Evolutionary conservation across 2,888 invertebrate genomes (phyloP).

Genomic region (Atethmia centrago): DNA sequence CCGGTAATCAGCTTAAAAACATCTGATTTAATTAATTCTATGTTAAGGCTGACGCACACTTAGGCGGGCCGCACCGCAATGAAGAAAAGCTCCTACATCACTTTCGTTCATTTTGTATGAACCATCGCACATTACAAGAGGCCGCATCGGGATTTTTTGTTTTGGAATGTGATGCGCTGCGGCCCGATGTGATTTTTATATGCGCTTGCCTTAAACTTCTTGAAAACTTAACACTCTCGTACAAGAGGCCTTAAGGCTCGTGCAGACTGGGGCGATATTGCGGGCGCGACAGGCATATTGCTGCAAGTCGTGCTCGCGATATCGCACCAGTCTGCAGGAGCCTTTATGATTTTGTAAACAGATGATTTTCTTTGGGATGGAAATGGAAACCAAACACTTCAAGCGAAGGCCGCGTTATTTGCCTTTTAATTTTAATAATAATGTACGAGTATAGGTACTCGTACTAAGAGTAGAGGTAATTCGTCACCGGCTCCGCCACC

Average conservation of each 20-base stretch:
- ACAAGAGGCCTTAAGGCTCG: background rate
- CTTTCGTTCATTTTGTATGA: background rate
- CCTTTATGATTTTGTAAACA: too few relatives aligned
- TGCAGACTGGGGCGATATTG: too few relatives aligned
- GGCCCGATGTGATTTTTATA: background rate
- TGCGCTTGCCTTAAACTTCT: background rate
- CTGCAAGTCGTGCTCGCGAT: too few relatives aligned
- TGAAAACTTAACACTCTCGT: background rate
- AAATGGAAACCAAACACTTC: too few relatives aligned
- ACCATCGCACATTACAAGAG: background rate
- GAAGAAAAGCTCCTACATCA: background rate
- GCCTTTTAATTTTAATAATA: background rate
- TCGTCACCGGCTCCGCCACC: too few relatives aligned
- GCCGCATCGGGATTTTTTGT: background rate
- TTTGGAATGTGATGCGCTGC: too few relatives aligned
- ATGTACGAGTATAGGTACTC: background rate
- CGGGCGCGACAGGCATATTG: too few relatives aligned
- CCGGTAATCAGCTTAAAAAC: constrained; percentile 89
- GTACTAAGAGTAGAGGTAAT: background rate
- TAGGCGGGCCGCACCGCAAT: background rate
- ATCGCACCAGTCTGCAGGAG: too few relatives aligned
- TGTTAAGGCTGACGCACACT: background rate
- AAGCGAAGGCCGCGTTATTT: background rate
- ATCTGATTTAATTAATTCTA: background rate
- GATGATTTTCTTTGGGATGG: background rate